Evolutionary conservation across 30 jellyfish, hydroid and myxozoan genomes (phyloP).

Genomic region (Turritopsis dohrnii): DNA sequence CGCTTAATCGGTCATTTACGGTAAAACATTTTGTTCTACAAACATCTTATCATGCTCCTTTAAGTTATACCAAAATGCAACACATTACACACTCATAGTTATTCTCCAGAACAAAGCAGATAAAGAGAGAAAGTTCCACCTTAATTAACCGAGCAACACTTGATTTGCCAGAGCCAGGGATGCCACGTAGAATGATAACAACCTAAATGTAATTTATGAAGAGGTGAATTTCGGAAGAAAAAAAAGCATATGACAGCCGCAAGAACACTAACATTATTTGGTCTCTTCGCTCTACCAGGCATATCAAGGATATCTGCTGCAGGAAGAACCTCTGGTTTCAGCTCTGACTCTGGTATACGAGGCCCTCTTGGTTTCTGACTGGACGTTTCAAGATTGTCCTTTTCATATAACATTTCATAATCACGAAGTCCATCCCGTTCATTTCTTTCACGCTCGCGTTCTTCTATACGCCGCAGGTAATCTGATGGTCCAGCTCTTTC

Average conservation of each 20-base stretch:
- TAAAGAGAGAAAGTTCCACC: too few relatives aligned
- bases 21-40: too few relatives aligned
- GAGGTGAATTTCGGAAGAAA: not conserved
- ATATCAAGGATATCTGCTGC: conserved; percentile 70
- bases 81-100: too few relatives aligned
- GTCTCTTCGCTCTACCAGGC: conserved; percentile 86
- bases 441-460: conserved; percentile 36
- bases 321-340: conserved; percentile 68
- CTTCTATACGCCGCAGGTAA: conserved; percentile 29
- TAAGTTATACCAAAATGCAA: not conserved
- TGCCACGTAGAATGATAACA: conserved; percentile 86
- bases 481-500: conserved; percentile 26
- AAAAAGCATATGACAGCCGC: not conserved
- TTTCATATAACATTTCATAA: conserved; percentile 29
- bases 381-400: not conserved
- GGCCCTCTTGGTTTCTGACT: not conserved
- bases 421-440: conserved; percentile 39
- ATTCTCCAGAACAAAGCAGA: too few relatives aligned
- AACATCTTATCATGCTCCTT: too few relatives aligned
- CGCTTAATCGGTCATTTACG: too few relatives aligned
- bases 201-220: conserved; percentile 43
- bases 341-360: conserved; percentile 41
- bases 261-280: conserved; percentile 58
- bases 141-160: conserved; percentile 80
- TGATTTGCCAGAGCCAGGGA: conserved; percentile 98